phyloP scores from a whole-genome alignment of 2,113 vertebrate species.

The Egretta garzetta region DNA sequence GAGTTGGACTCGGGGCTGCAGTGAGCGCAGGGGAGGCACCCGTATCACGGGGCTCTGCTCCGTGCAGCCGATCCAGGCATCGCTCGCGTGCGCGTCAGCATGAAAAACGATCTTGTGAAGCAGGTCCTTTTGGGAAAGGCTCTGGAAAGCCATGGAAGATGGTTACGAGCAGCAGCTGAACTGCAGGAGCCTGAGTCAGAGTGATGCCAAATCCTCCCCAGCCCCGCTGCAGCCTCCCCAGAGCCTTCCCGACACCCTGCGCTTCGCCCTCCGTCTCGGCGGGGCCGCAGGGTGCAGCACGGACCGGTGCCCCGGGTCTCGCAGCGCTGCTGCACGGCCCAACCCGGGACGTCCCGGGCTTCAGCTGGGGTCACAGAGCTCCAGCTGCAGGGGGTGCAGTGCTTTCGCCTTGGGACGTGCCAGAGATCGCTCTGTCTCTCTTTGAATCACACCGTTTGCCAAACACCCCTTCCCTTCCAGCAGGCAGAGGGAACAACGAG shows the following conservation, averaged over 20 bases:
- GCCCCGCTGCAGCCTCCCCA: not conserved
- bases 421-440: not conserved
- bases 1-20: not conserved
- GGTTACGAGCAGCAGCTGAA: not conserved
- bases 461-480: not conserved
- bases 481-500: not conserved
- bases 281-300: not conserved
- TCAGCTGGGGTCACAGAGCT: not conserved
- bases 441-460: not conserved
- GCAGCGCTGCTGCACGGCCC: accelerated
- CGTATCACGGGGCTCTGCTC: accelerated
- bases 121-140: not conserved
- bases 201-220: not conserved
- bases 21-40: not conserved
- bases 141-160: not conserved
- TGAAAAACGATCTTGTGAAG: not conserved
- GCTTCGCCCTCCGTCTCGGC: not conserved
- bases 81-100: accelerated
- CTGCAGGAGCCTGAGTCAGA: not conserved
- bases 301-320: not conserved
- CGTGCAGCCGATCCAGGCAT: not conserved
- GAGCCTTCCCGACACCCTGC: not conserved
- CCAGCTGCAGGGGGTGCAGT: too few relatives aligned
- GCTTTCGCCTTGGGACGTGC: not conserved
- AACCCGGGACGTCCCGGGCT: accelerated